Base-by-base conservation (phyloP, 2,797 vertebrate genomes). In the Eutrigla gurnardus region DNA sequence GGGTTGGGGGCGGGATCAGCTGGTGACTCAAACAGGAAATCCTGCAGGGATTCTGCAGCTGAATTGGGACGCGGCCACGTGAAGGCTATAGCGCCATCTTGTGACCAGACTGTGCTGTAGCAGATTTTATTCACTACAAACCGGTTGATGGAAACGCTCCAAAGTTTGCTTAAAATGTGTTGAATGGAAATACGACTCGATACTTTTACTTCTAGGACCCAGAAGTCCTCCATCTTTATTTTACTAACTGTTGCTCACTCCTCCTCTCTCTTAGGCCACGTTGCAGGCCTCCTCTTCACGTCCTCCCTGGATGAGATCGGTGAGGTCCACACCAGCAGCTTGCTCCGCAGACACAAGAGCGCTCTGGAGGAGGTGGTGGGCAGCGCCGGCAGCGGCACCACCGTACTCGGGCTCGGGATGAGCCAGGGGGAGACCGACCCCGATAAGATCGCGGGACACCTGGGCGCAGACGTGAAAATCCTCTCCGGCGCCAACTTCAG, bases 341-440 rank as follows among this genome's bases (percentile, higher is more conserved):
- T 96, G 70, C 93, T 95, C 18, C 93, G 86, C 79, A 95, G 95
- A 73, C 96, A 96, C 49, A 94, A 91, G 89, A 96, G 95, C 3
- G 93, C 94, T 12, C 88, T 93, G 72, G 96, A 97, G 75, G 67
- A 95, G 66, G 89, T 90, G 89, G 76, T 92, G 83, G 81, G 88
- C 87, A 54, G 87, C 1, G 25, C 75, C 5, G 73, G 86, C 65
- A 84, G 89, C 1, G 82, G 89, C 54, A 63, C 73, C 73, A 83
- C 90, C 0, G 90, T 93, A 9, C 87, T 94, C 1, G 90, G 92
- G 17, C 87, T 93, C 12, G 86, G 85, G 0, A 86, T 93, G 89
- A 91, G 66, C 76, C 93, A 83, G 61, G 92, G 85, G 0, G 90
- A 93, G 63, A 92, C 90, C 0, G 91, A 94, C 85, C 92, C 94